Evolutionary conservation across 2,113 vertebrate species (phyloP).

Genomic region (Pavo muticus): DNA sequence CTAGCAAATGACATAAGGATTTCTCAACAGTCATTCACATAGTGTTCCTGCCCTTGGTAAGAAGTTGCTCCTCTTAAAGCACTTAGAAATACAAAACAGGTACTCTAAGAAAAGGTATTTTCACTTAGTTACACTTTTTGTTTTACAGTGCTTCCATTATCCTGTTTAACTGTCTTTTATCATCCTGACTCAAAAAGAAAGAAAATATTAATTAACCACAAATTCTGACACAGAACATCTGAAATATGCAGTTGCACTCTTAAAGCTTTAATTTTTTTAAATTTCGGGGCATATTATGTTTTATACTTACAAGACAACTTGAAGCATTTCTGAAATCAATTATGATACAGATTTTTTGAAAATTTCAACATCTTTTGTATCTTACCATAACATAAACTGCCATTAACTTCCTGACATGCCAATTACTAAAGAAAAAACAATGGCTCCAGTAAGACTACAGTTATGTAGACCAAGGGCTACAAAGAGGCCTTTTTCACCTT

Average conservation of each 20-base stretch:
- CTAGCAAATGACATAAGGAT: not conserved
- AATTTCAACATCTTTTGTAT: not conserved
- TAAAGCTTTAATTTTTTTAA: not conserved
- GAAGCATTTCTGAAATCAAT: not conserved
- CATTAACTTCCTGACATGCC: not conserved
- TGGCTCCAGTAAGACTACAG: not conserved
- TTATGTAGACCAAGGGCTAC: not conserved
- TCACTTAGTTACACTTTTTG: not conserved
- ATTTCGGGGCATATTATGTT: not conserved
- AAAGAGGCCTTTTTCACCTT: not conserved
- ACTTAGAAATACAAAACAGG: not conserved
- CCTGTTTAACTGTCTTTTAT: not conserved
- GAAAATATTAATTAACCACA: not conserved
- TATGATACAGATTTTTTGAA: not conserved
- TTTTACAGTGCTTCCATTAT: not conserved
- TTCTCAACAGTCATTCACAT: not conserved
- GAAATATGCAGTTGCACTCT: not conserved
- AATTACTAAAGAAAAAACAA: not conserved
- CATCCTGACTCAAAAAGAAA: not conserved
- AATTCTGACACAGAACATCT: not conserved
- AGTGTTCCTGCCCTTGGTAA: not conserved
- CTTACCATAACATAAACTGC: not conserved
- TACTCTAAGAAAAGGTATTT: not conserved
- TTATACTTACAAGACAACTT: not conserved
- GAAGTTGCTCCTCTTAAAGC: not conserved